These are phyloP conservation scores for Poeciliopsis paucimaculata DNA, from an alignment of 2,797 vertebrate genomes.

Conservation along the genomic window DNA sequence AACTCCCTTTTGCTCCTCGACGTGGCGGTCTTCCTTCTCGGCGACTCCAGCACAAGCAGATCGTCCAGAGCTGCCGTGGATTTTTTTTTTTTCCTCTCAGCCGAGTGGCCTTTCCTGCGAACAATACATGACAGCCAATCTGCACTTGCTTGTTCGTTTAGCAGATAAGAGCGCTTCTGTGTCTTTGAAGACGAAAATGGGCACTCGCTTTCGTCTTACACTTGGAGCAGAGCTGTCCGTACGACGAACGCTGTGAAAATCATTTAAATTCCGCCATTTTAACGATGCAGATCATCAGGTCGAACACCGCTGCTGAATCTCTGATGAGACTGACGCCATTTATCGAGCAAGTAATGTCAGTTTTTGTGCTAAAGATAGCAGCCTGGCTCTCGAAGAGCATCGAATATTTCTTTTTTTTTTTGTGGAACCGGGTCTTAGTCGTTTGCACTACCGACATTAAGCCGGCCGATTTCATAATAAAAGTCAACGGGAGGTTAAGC, in stretches of 20 bases:
- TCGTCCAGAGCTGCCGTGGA: background rate
- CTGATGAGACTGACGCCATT: background rate
- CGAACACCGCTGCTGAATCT: background rate
- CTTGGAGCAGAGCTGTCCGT: background rate
- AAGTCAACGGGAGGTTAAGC: background rate
- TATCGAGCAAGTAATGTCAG: background rate
- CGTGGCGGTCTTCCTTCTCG: background rate
- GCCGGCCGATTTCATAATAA: background rate
- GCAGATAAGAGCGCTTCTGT: background rate
- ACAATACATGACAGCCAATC: background rate
- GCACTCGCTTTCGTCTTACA: background rate
- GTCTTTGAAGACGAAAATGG: constrained; percentile 1
- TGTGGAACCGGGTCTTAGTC: background rate
- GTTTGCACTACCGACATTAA: background rate
- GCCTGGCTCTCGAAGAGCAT: background rate
- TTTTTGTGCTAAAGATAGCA: background rate
- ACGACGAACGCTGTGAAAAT: background rate
- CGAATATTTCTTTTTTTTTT: background rate
- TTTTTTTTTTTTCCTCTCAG: background rate
- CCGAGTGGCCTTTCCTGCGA: background rate
- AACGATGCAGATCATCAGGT: background rate
- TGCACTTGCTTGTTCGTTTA: background rate
- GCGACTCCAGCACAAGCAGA: background rate
- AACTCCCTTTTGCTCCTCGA: background rate
- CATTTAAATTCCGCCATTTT: background rate